phyloP scores from a whole-genome alignment of 2,113 vertebrate species.

The Enhydra lutris region DNA sequence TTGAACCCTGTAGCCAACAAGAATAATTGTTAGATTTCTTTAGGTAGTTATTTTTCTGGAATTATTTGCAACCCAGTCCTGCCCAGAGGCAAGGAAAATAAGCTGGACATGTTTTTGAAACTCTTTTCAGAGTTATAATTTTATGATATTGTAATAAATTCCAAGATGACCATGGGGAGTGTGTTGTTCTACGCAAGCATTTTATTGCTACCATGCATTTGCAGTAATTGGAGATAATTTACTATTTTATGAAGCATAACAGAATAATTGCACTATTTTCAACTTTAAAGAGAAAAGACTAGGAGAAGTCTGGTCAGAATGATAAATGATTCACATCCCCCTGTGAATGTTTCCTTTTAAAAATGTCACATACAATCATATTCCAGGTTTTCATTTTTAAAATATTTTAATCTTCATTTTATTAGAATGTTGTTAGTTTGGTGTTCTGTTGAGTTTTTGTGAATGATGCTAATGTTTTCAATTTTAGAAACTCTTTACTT shows the following conservation, averaged over 20 bases:
- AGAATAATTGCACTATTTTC: conserved; percentile 68
- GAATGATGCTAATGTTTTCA: conserved; percentile 3
- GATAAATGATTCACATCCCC: conserved; percentile 31
- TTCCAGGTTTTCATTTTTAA: not conserved
- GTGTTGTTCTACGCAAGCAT: conserved; percentile 57
- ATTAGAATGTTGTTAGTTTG: not conserved
- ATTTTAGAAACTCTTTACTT: not conserved
- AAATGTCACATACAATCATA: not conserved
- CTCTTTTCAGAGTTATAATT: conserved; percentile 58
- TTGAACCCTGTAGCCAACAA: conserved; percentile 32
- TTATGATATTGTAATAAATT: conserved; percentile 69
- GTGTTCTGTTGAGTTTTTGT: not conserved
- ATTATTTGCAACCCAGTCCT: conserved; percentile 43
- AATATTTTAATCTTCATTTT: conserved; percentile 38
- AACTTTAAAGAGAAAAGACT: conserved; percentile 57
- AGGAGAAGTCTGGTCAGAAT: conserved; percentile 41
- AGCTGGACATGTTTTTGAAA: conserved; percentile 45
- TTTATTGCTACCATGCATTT: conserved; percentile 66
- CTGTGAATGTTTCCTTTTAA: not conserved
- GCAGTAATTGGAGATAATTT: conserved; percentile 72
- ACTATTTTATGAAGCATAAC: conserved; percentile 74
- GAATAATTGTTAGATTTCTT: conserved; percentile 33
- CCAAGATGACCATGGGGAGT: conserved; percentile 61
- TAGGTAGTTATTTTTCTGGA: conserved; percentile 24
- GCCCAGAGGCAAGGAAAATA: conserved; percentile 42